phyloP scores from a whole-genome alignment of 1,140 invertebrate species.

The Araneus ventricosus region DNA sequence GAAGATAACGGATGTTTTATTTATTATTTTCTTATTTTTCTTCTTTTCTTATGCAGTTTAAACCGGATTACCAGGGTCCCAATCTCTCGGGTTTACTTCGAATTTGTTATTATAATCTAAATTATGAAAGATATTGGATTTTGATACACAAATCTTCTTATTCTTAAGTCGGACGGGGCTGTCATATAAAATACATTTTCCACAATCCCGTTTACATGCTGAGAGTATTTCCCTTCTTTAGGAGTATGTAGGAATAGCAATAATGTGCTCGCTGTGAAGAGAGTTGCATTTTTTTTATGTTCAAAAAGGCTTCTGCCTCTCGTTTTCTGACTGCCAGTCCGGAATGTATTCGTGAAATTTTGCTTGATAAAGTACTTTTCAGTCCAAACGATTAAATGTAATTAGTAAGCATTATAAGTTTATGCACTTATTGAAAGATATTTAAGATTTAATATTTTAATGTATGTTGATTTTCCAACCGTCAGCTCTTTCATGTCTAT shows the following conservation, averaged over 20 bases:
- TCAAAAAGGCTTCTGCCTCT: background rate
- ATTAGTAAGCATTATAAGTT: too few species aligned
- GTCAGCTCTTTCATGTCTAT: too few species aligned
- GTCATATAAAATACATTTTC: background rate
- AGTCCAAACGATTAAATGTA: too few species aligned
- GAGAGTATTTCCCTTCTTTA: background rate
- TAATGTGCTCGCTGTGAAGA: background rate
- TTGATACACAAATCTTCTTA: background rate
- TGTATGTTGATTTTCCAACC: too few species aligned
- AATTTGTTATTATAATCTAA: background rate
- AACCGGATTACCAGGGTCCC: background rate
- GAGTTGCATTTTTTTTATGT: background rate
- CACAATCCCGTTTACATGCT: background rate
- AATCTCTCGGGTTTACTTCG: background rate
- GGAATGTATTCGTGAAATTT: too few species aligned
- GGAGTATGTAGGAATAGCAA: background rate
- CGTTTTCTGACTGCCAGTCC: background rate
- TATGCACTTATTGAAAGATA: too few species aligned
- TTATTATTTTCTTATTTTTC: background rate
- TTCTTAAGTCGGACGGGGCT: background rate
- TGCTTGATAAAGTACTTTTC: too few species aligned
- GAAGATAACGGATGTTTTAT: background rate
- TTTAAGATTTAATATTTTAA: too few species aligned
- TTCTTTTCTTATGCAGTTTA: slow-evolving; percentile 18
- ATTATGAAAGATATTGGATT: slow-evolving; percentile 34